These are phyloP conservation scores for Channallabes apus DNA, from an alignment of 2,797 vertebrate genomes.

Conservation along the genomic window DNA sequence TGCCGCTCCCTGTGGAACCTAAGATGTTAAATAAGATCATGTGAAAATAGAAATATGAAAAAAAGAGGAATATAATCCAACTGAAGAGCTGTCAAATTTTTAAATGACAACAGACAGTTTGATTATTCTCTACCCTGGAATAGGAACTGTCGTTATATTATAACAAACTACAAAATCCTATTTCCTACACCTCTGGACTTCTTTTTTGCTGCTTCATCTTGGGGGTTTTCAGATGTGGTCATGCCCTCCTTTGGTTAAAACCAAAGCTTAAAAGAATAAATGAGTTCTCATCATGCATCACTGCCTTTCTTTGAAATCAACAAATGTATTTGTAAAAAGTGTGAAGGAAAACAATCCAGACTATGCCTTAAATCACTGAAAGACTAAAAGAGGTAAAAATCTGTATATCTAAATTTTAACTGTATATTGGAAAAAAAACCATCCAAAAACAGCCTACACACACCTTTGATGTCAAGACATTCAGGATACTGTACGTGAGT, in stretches of 20 bases:
- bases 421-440: background rate
- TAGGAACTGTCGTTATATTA: slow-evolving; percentile 5
- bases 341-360: background rate
- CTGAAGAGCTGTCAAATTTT: background rate
- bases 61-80: background rate
- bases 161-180: background rate
- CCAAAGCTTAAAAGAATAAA: background rate
- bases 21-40: background rate
- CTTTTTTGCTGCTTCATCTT: slow-evolving; percentile 1
- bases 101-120: slow-evolving; percentile 5
- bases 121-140: background rate
- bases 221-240: background rate
- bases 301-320: background rate
- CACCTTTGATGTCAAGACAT: background rate
- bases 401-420: background rate
- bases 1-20: background rate
- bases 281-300: background rate
- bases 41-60: background rate
- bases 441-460: background rate
- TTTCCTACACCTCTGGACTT: background rate
- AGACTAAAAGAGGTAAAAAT: background rate
- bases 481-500: background rate
- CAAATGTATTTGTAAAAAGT: background rate
- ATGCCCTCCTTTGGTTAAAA: background rate
- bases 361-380: too few species aligned